Percentiles rank a stretch among this genome's conserved stretches.
Conservation (phyloP, 2,888 invertebrate genomes). For the Agelastica alni region DNA sequence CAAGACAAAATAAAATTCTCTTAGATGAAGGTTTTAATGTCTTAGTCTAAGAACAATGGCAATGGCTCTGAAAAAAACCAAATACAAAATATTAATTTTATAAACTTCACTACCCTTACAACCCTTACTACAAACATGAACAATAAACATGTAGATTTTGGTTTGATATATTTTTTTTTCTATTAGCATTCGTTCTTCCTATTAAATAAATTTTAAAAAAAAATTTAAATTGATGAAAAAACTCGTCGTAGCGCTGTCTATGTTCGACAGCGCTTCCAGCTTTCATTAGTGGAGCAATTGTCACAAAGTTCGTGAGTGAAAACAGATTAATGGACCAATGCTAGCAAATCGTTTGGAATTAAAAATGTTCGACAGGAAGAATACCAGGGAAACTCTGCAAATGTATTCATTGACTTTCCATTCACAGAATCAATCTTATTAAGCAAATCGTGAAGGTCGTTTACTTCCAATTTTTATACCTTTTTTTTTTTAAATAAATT, state of each 20-base stretch:
- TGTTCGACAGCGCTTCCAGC: conserved; percentile 9
- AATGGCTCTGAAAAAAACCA: too few species aligned
- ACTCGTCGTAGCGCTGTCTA: neutral
- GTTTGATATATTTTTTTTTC: too few species aligned
- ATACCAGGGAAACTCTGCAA: conserved; percentile 12
- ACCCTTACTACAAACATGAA: too few species aligned
- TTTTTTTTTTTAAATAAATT: neutral
- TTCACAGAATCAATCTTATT: conserved; percentile 16
- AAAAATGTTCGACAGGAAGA: conserved; percentile 19
- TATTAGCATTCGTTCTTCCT: too few species aligned
- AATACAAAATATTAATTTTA: too few species aligned
- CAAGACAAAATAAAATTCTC: too few species aligned
- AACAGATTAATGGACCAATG: conserved; percentile 23
- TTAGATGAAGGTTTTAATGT: too few species aligned
- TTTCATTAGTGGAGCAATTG: conserved; percentile 22
- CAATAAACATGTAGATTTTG: too few species aligned
- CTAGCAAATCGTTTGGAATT: conserved; percentile 19
- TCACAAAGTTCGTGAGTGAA: conserved; percentile 22
- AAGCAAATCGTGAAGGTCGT: conserved; percentile 6
- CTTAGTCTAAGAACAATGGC: too few species aligned
- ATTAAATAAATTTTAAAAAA: too few species aligned
- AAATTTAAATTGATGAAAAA: too few species aligned
- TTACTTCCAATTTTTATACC: neutral
- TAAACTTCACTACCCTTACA: too few species aligned
- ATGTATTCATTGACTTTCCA: conserved; percentile 18